Evolutionary conservation across 2,888 invertebrate species (phyloP), one percentile per base, ranked within the genome.

Genomic region (Noctua pronuba): DNA sequence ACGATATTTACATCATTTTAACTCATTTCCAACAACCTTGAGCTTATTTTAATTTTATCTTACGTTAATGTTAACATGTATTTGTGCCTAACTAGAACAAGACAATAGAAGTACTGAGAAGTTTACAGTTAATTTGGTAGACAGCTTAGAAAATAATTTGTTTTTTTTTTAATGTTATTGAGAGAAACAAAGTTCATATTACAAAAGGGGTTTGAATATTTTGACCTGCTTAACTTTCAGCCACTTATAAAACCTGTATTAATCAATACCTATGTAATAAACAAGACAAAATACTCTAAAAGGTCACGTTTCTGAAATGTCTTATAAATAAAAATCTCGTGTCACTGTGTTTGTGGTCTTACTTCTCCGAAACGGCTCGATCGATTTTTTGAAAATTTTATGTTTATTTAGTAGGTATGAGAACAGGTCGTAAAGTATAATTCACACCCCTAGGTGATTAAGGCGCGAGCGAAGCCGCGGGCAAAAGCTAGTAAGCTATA

Each of bases 21-120:
- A 82, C 84, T 78, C 86, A 92, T 94, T 93, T 93, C 91, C 92
- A 94, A 95, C 93, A 94, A 94, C 91, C 89, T 94, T 93, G 94
- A 94, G 93, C 94, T 91, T 92, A 91, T 79, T 84, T 82, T 88
- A 89, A 13, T 46, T 11, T 52, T 13, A 31, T 64, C 24, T 74
- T 78, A 77, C 38, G 0, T 75, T 74, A 75, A 65, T 69, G 41
- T 67, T 71, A 66, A 77, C 75, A 77, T 77, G 46, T 74, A 62
- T 77, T 74, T 58, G 16, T 74, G 66, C 38, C 66, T 86, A 75
- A 44, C 28, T 79, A 86, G 31, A 10, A 44, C 81, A 75, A 69
- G 46, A 80, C 28, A 73, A 62, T 62, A 72, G 69, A 74, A 73
- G 38, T 49, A 46, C 49, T 69, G 31, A 77, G 18, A 77, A 69